Evolutionary conservation across 2,888 invertebrate genomes (phyloP), one percentile per base, ranked within the genome.

Genomic region (Fragum fragum): DNA sequence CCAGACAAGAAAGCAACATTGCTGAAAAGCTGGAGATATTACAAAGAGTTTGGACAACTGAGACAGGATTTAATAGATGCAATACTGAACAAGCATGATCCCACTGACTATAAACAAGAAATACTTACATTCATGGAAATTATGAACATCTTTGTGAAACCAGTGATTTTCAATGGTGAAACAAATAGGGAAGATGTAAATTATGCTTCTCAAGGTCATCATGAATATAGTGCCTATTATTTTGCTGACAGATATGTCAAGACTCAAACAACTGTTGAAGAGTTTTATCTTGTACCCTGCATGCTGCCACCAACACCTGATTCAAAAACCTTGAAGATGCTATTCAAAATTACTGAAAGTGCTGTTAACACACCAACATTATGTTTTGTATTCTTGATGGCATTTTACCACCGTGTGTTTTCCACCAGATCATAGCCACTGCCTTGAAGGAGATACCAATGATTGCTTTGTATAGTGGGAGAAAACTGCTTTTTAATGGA

Each of bases 101-200:
- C 32, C n/a, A 7, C 3, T 7, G 18, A 53, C 3, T 9, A 53
- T 6, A 70, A 70, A 52, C 18, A 28, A 7, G 29, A 28, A 23
- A 52, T 70, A n/a, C 9, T 70, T 9, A 47, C 11, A 14, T 70
- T 52, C 52, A 70, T 70, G 70, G 52, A 52, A 29, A n/a, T 52
- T 29, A 18, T 70, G n/a, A 29, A 70, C 18, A 53, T 70, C 28
- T 52, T 70, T 28, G 70, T 47, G 26, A 70, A 70, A 9, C 70
- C 70, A 16, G 47, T 53, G 26, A 28, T 2, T 2, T 70, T 70
- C n/a, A 32, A 61, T 0, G 6, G 16, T 1, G 0, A 14, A 7
- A 16, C 16, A 18, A 32, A 32, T 3, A n/a, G 11, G 9, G 7
- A 3, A 14, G 5, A 14, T 6, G 2, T 3, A 32, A 21, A 28